Evolutionary conservation across 2,888 invertebrate genomes (phyloP), one percentile per base, ranked within the genome.

Genomic region (Sphaerophoria rueppellii): DNA sequence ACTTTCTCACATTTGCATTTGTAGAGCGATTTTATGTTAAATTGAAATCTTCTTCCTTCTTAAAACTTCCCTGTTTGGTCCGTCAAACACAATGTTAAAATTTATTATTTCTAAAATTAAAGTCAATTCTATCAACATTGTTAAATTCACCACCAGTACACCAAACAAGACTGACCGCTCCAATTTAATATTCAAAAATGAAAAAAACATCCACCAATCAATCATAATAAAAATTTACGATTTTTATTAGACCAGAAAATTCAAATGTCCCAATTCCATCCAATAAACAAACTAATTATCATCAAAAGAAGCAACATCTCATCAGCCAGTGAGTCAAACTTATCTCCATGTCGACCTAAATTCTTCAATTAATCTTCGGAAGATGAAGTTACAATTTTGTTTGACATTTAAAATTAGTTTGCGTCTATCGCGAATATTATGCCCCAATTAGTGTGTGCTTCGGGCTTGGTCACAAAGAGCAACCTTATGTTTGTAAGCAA

Each of bases 321-420:
- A 4, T 24, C 12, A 6, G 34, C 16, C 32, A n/a, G 46, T 24
- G 24, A 24, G 24, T 24, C 46, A 7, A 12, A 54, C 74, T 74
- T 78, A 78, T 82, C 82, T 63, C 7, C 57, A 35, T n/a, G 32
- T 46, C 74, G 82, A 82, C 82, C 78, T 54, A 82, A 74, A 70
- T 82, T 78, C 54, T 46, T 58, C 70, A 70, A 82, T 82, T 82
- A 78, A 82, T 82, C 78, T 78, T 58, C 34, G 0, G 37, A 35
- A 37, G 70, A 73, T 77, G 61, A 46, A 63, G 35, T 73, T 69
- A 82, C 77, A 73, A 50, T 74, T 74, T 48, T 74, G 70, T 79
- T 78, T 82, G 78, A 78, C 78, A 82, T 3, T 70, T 70, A 54
- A 70, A 82, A 82, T 78, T 63, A 82, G 74, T 78, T 78, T 70